phyloP scores from a whole-genome alignment of 92 coral and sea anemone genomes.

The Palythoa grandis region DNA sequence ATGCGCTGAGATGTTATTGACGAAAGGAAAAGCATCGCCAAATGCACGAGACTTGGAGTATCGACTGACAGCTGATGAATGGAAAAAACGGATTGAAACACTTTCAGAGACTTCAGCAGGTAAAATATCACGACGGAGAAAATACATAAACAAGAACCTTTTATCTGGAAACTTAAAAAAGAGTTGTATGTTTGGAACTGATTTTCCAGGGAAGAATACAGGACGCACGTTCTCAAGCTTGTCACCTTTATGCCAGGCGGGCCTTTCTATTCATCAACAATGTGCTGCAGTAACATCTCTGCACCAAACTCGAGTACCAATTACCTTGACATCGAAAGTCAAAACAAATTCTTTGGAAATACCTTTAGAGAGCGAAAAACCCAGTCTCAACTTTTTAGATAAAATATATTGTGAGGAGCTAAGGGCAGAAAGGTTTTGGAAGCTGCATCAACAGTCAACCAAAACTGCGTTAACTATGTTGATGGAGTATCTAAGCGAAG shows the following conservation, averaged over 20 bases:
- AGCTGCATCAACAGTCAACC: background rate
- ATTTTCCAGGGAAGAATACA: background rate
- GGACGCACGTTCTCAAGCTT: background rate
- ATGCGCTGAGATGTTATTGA: conserved; percentile 49
- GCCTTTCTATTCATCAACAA: background rate
- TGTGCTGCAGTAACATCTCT: background rate
- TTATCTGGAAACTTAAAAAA: background rate
- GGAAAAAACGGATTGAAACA: conserved; percentile 20
- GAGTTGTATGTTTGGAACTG: background rate
- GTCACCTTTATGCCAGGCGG: background rate
- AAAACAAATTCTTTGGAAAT: background rate
- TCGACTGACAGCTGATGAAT: conserved; percentile 69
- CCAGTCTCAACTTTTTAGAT: background rate
- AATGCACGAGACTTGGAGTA: conserved; percentile 69
- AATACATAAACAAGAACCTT: background rate
- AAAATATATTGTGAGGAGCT: background rate
- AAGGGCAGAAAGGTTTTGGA: background rate
- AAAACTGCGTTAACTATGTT: background rate
- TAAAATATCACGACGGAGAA: background rate
- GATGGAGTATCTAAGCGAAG: conserved; percentile 25
- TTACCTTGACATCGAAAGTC: background rate
- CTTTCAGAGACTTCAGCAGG: background rate
- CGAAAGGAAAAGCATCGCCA: conserved; percentile 71
- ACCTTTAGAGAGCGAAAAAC: background rate
- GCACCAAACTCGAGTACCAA: background rate